Percentiles rank a stretch among this genome's conserved stretches.
These are phyloP conservation scores for Trypoxylon attenuatum DNA, from an alignment of 2,888 invertebrate species.

Conservation along the genomic window DNA sequence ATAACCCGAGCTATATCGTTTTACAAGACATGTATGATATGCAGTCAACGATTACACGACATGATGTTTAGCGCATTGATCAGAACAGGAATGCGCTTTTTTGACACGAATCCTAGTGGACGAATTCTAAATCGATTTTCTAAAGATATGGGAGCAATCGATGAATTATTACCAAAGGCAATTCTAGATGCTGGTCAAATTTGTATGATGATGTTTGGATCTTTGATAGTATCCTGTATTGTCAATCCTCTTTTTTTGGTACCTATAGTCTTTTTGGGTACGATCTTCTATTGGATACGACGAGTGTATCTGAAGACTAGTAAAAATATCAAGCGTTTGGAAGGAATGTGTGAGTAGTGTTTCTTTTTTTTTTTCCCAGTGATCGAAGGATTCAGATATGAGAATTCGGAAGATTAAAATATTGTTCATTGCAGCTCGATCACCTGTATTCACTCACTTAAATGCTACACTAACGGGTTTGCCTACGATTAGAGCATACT, in stretches of 20 bases:
- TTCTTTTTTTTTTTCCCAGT: constrained; percentile 1
- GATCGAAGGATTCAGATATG: not conserved
- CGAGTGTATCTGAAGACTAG: constrained; percentile 82
- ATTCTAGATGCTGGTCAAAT: constrained; percentile 78
- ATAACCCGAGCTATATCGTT: constrained; percentile 75
- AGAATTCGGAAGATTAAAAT: not conserved
- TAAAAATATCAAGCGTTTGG: constrained; percentile 82
- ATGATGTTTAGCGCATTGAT: constrained; percentile 77
- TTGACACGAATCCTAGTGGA: constrained; percentile 89
- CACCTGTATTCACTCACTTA: constrained; percentile 87
- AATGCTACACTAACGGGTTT: constrained; percentile 85
- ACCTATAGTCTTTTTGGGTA: constrained; percentile 77
- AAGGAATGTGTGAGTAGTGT: constrained; percentile 78
- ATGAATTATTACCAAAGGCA: constrained; percentile 81
- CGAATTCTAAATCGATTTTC: constrained; percentile 89
- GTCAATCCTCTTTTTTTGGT: constrained; percentile 79
- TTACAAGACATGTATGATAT: constrained; percentile 75
- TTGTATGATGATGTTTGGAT: constrained; percentile 75
- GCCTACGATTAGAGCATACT: constrained; percentile 84
- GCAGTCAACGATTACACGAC: constrained; percentile 77
- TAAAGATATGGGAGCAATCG: constrained; percentile 88
- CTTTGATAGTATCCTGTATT: constrained; percentile 79
- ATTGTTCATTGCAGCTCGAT: constrained; percentile 78
- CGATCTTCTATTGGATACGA: constrained; percentile 79
- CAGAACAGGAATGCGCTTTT: constrained; percentile 82